Evolutionary conservation across 23 tunicate genomes (phyloP), one percentile per base, ranked within the genome.

Genomic region (Styela plicata): DNA sequence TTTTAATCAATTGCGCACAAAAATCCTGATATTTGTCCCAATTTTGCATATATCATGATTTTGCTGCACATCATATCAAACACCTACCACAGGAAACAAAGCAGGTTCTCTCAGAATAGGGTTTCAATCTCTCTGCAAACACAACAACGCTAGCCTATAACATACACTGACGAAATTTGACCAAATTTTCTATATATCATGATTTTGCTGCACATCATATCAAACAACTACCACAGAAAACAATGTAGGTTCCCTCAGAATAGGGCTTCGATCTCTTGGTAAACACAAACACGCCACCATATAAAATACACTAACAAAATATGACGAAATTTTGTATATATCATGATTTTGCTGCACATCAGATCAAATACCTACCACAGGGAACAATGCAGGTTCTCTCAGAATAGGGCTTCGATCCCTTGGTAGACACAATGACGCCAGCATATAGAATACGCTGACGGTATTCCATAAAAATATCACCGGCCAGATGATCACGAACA

Each of bases 401-500:
- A n/a, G n/a, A n/a, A n/a, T n/a, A n/a, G n/a, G n/a, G n/a, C n/a
- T n/a, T n/a, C n/a, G n/a, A 77, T 24, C 31, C 52, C n/a, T n/a
- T n/a, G n/a, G n/a, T n/a, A n/a, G n/a, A n/a, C n/a, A n/a, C n/a
- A 84, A 36, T 3, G 91, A 87, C 16, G 76, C 85, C 3, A 76
- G 24, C 52, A 88, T 63, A 73, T 88, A 88, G 28, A 88, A 23
- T 32, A 88, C 29, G 21, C 80, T 84, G 18, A 69, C 79, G 17
- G 74, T 22, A 64, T 88, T 88, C 93, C 93, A 88, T 2, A 83
- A 5, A 62, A 83, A 88, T 17, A 88, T 83, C 21, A 88, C 63
- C 2, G 93, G 93, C 93, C 93, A 88, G 1, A 88, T 66, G 52
- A 88, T 83, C 0, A 30, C 84, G 69, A 88, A 88, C 2, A 82